Conservation (phyloP, 2,797 vertebrate genomes). For the Xyrichtys novacula region DNA sequence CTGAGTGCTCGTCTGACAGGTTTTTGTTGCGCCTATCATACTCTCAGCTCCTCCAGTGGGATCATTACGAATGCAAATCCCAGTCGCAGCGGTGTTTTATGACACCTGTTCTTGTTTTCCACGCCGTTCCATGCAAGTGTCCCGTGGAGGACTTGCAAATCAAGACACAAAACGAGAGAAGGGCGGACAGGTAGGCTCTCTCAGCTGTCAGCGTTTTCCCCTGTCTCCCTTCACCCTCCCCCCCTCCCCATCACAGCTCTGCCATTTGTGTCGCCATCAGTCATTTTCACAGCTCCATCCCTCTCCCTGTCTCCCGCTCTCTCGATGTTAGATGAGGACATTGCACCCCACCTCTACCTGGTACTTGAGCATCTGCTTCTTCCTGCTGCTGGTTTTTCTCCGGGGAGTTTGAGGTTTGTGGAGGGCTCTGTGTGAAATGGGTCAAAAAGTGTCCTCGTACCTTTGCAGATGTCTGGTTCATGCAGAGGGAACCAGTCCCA, state of each 20-base stretch:
- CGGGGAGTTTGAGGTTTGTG: conserved; percentile 44
- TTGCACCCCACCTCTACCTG: conserved; percentile 55
- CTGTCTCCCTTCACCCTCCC: conserved; percentile 31
- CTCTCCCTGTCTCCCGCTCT: conserved; percentile 48
- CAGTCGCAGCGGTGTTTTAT: conserved; percentile 75
- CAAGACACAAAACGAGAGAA: conserved; percentile 73
- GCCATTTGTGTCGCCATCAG: conserved; percentile 79
- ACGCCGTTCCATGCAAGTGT: conserved; percentile 57
- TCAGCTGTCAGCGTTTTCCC: conserved; percentile 68
- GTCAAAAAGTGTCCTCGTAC: conserved; percentile 63
- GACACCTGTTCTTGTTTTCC: conserved; percentile 82
- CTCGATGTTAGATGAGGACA: conserved; percentile 62
- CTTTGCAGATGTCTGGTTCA: conserved; percentile 36
- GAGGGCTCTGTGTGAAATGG: conserved; percentile 61
- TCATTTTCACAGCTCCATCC: conserved; percentile 79
- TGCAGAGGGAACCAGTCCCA: conserved; percentile 25
- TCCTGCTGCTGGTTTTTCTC: conserved; percentile 34
- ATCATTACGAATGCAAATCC: conserved; percentile 84
- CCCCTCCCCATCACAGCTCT: conserved; percentile 65
- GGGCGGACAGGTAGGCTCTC: conserved; percentile 78
- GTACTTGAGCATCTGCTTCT: conserved; percentile 65
- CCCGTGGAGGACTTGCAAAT: conserved; percentile 80
- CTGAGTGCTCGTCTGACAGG: conserved; percentile 56
- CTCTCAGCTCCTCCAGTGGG: conserved; percentile 66
- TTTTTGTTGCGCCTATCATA: conserved; percentile 70